phyloP scores from a whole-genome alignment of 2,797 vertebrate species.

The Hyperoplus immaculatus region DNA sequence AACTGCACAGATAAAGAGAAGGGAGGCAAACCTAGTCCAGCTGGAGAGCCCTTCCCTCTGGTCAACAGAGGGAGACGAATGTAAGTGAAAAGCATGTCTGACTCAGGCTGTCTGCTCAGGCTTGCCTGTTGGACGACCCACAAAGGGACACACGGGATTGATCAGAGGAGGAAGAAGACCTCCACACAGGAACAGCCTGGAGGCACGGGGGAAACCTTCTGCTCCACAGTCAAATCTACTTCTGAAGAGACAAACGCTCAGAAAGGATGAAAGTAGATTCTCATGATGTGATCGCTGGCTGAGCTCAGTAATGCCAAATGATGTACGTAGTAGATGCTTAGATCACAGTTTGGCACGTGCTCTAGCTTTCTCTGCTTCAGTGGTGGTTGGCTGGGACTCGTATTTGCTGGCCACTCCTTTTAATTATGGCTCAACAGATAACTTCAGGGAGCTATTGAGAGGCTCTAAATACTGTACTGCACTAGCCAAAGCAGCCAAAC shows the following conservation, averaged over 20 bases:
- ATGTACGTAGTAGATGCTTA: slow-evolving; percentile 50
- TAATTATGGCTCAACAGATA: slow-evolving; percentile 23
- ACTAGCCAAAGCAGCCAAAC: slow-evolving; percentile 18
- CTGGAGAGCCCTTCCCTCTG: slow-evolving; percentile 70
- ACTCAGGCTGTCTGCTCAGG: slow-evolving; percentile 69
- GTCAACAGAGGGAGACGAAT: slow-evolving; percentile 73
- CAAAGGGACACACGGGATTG: slow-evolving; percentile 73
- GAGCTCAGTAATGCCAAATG: slow-evolving; percentile 54
- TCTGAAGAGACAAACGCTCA: slow-evolving; percentile 61
- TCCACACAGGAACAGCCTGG: slow-evolving; percentile 65
- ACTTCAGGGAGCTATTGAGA: slow-evolving; percentile 5
- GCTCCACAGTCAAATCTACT: slow-evolving; percentile 56
- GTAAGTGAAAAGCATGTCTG: slow-evolving; percentile 72
- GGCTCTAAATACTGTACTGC: neutral
- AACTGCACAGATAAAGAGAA: slow-evolving; percentile 71
- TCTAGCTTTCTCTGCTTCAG: slow-evolving; percentile 25
- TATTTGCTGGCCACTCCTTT: slow-evolving; percentile 28
- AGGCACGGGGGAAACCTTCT: slow-evolving; percentile 70
- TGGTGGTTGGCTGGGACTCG: slow-evolving; percentile 25
- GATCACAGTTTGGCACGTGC: slow-evolving; percentile 50
- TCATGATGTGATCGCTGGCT: slow-evolving; percentile 59
- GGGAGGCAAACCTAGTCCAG: slow-evolving; percentile 70
- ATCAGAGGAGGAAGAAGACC: slow-evolving; percentile 66
- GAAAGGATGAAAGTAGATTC: slow-evolving; percentile 64
- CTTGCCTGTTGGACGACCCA: slow-evolving; percentile 73